phyloP scores from a whole-genome alignment of 2,797 vertebrate genomes.

The Scolopax rusticola region DNA sequence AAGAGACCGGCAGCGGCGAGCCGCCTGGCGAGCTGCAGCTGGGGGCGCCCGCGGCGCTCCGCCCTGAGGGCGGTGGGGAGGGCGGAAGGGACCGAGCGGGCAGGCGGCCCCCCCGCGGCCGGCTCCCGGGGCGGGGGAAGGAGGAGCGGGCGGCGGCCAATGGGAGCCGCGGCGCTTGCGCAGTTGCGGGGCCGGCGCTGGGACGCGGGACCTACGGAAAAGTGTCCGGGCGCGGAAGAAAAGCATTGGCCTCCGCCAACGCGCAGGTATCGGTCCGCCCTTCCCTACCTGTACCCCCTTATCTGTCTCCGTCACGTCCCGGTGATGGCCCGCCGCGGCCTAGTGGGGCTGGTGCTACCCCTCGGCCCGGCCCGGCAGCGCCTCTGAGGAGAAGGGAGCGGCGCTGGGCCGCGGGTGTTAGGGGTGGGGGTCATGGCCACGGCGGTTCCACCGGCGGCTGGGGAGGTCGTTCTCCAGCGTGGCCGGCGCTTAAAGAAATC shows the following conservation, averaged over 20 bases:
- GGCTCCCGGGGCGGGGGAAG: not conserved
- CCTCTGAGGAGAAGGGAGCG: rapidly evolving
- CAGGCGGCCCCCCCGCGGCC: too few species aligned
- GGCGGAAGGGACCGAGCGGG: too few species aligned
- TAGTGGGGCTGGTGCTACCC: rapidly evolving
- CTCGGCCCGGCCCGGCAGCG: too few species aligned
- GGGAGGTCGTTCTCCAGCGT: not conserved
- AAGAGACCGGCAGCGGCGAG: rapidly evolving
- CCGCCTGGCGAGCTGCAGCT: not conserved
- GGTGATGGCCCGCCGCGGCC: too few species aligned
- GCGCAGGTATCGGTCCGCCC: not conserved
- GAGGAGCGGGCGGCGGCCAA: not conserved
- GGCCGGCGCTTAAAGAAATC: not conserved
- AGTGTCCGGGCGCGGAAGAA: not conserved
- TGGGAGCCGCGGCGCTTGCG: constrained; percentile 23
- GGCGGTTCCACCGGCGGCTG: too few species aligned
- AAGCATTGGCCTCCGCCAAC: rapidly evolving
- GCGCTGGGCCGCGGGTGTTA: not conserved
- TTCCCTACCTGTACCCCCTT: rapidly evolving
- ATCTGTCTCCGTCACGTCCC: not conserved
- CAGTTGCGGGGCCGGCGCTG: not conserved
- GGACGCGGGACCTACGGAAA: constrained; percentile 55
- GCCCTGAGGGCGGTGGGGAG: not conserved
- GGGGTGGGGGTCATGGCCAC: too few species aligned
- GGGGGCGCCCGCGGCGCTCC: not conserved